Conservation (phyloP, 2,888 invertebrate genomes). For the Drosophila acutilabella region DNA sequence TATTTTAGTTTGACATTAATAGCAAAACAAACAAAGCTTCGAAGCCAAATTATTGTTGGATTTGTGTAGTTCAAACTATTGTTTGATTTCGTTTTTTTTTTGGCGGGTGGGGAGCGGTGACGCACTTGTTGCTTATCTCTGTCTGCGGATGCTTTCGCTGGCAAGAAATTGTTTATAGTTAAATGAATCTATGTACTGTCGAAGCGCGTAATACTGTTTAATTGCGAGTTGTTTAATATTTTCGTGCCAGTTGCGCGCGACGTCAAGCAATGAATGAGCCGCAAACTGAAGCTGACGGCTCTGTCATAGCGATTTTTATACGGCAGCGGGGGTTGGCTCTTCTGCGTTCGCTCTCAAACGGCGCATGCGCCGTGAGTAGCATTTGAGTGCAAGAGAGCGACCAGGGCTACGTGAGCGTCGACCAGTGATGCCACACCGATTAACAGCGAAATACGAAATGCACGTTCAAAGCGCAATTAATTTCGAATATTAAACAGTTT, state of each 20-base stretch:
- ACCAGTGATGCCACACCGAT: conserved; percentile 51
- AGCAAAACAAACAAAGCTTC: conserved; percentile 40
- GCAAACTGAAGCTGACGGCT: conserved; percentile 65
- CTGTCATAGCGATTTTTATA: conserved; percentile 70
- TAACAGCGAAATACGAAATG: not conserved
- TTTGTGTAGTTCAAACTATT: conserved; percentile 8
- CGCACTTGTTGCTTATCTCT: conserved; percentile 73
- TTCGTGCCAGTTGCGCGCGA: conserved; percentile 50
- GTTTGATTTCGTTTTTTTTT: not conserved
- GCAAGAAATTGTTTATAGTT: conserved; percentile 24
- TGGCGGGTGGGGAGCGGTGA: not conserved
- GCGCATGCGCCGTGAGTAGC: conserved; percentile 40
- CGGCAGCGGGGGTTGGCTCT: conserved; percentile 31
- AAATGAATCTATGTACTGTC: conserved; percentile 20
- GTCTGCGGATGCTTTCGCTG: conserved; percentile 16
- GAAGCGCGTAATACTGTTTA: conserved; percentile 62
- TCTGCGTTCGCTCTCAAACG: conserved; percentile 19
- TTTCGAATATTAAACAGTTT: not conserved
- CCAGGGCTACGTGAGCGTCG: conserved; percentile 44
- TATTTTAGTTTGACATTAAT: conserved; percentile 41
- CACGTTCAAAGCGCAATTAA: conserved; percentile 29
- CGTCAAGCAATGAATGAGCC: conserved; percentile 59
- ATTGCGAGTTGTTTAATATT: not conserved
- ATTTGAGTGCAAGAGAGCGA: conserved; percentile 4
- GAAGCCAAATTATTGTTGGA: conserved; percentile 10